Percentiles rank a stretch among this genome's conserved stretches.
phyloP scores from a whole-genome alignment of 2,888 invertebrate genomes.

The Deilephila elpenor region DNA sequence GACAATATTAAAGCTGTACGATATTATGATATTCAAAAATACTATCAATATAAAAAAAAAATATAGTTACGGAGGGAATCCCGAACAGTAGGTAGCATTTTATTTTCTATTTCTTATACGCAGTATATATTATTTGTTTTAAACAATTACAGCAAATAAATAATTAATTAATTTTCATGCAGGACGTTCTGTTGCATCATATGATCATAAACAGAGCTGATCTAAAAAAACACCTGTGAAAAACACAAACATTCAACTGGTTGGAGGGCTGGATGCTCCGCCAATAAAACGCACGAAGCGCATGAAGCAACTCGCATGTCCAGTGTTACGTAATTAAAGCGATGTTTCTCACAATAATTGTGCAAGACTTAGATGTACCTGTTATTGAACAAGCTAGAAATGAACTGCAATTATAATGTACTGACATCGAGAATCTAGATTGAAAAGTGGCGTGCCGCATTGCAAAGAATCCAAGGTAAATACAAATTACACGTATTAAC shows the following conservation, averaged over 20 bases:
- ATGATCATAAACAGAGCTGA: background rate
- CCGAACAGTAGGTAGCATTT: no score
- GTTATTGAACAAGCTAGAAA: conserved; percentile 28
- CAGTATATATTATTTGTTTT: no score
- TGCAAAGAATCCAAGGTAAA: conserved; percentile 3
- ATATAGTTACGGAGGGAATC: no score
- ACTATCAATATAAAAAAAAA: no score
- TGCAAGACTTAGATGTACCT: conserved; percentile 42
- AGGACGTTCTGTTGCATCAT: background rate
- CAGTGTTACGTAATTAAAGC: conserved; percentile 44
- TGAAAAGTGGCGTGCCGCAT: conserved; percentile 10
- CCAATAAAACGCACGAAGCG: conserved; percentile 27
- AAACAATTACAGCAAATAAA: no score
- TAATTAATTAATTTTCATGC: no score
- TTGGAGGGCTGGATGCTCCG: conserved; percentile 10
- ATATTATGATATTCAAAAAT: no score
- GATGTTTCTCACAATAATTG: conserved; percentile 47
- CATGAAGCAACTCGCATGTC: conserved; percentile 41
- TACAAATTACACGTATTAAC: background rate
- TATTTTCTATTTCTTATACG: no score
- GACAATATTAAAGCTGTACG: no score
- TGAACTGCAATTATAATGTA: conserved; percentile 27
- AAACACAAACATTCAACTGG: background rate
- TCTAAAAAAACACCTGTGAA: background rate
- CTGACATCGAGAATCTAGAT: conserved; percentile 5